Conservation (phyloP, 2,888 invertebrate genomes). For the Watsonalla binaria region DNA sequence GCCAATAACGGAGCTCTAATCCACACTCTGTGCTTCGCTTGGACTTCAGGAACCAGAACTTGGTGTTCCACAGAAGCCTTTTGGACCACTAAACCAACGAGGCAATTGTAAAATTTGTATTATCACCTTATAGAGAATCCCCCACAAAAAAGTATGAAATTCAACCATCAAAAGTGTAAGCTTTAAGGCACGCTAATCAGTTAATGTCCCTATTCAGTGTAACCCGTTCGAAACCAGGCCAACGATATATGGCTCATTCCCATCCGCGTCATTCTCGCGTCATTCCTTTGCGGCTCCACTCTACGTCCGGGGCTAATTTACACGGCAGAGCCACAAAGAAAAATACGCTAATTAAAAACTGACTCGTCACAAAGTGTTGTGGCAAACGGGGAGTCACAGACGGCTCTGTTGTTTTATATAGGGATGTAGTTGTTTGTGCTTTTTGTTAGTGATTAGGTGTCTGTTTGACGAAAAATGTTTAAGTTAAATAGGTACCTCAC, state of each 20-base stretch:
- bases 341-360: slow-evolving; percentile 76
- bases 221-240: slow-evolving; percentile 35
- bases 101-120: too few relatives aligned
- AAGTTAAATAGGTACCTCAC: too few relatives aligned
- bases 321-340: slow-evolving; percentile 63
- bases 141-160: not conserved
- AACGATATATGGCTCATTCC: slow-evolving; percentile 34
- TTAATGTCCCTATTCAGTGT: slow-evolving; percentile 39
- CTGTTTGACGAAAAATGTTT: not conserved
- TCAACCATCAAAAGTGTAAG: not conserved
- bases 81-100: too few relatives aligned
- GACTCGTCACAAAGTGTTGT: slow-evolving; percentile 71
- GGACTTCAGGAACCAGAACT: too few relatives aligned
- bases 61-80: too few relatives aligned
- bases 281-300: slow-evolving; percentile 36
- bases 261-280: slow-evolving; percentile 20
- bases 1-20: too few relatives aligned
- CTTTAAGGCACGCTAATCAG: slow-evolving; percentile 36
- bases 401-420: not conserved
- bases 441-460: slow-evolving; percentile 27
- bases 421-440: slow-evolving; percentile 28
- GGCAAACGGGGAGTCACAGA: slow-evolving; percentile 43
- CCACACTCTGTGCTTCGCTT: too few relatives aligned
- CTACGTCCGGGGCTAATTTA: slow-evolving; percentile 72
- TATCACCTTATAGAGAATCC: too few relatives aligned